Evolutionary conservation across 2,113 vertebrate genomes (phyloP).

Genomic region (Tor tambroides): DNA sequence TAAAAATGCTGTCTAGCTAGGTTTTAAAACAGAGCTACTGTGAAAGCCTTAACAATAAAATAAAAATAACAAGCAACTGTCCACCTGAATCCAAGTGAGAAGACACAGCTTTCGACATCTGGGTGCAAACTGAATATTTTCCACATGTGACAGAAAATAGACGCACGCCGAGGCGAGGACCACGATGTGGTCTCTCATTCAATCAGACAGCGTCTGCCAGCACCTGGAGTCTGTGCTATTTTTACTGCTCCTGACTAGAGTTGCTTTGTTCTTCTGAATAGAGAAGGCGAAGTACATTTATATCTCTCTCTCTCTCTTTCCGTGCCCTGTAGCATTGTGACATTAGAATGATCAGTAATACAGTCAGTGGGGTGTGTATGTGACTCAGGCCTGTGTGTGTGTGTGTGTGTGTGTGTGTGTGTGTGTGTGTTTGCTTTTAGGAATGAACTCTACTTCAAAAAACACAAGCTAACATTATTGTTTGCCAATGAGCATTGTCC

Average conservation of each 20-base stretch:
- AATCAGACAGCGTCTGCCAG: conserved; percentile 1
- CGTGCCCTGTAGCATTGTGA: conserved; percentile 26
- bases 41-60: not conserved
- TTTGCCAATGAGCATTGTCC: not conserved
- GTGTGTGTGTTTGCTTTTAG: conserved; percentile 21
- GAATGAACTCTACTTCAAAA: not conserved
- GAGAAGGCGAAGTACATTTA: conserved; percentile 35
- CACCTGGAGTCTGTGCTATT: conserved; percentile 39
- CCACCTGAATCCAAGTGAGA: not conserved
- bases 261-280: conserved; percentile 24
- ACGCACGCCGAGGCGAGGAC: not conserved
- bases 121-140: not conserved
- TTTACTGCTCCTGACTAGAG: conserved; percentile 13
- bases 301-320: conserved; percentile 28
- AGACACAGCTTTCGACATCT: not conserved
- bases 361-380: conserved; percentile 36
- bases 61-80: not conserved
- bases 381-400: conserved; percentile 50
- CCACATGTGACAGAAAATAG: not conserved
- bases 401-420: conserved; percentile 35
- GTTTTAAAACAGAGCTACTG: not conserved
- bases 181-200: conserved; percentile 7
- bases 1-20: not conserved
- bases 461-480: not conserved
- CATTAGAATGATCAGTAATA: conserved; percentile 42